Evolutionary conservation across 2,888 invertebrate genomes (phyloP), one percentile per base, ranked within the genome.

Genomic region (Platycnemis pennipes): DNA sequence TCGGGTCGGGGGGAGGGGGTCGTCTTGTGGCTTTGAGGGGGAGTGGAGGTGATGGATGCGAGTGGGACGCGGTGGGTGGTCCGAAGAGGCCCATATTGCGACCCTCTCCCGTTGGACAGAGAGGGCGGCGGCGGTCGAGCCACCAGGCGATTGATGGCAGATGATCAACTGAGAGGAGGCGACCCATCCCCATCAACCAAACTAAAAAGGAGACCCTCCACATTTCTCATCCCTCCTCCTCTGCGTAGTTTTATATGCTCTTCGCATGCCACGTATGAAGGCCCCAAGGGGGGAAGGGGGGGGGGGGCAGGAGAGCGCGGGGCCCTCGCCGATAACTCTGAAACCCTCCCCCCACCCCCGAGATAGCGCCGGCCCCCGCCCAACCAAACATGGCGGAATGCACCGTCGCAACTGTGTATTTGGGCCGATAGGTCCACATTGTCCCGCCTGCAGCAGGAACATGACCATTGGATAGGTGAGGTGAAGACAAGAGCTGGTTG

Each of bases 21-120:
- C 8, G 45, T 11, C n/a, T 19, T 1, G 87, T 42, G 63, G 89
- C 22, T 56, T 89, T 56, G 37, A 16, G 89, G 89, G 31, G 11
- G 56, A 56, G 89, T 22, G 11, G 56, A 37, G 44, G 63, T 91
- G 91, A 91, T 91, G 91, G 91, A 91, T 91, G 91, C 8, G 91
- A 63, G 63, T 11, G 63, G 44, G 63, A 44, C 91, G 44, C 44
- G 91, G 91, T 91, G 91, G 91, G 91, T 91, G 91, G 91, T 91
- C 91, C 91, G 19, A 13, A 19, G 26, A 42, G 53, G 16, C 16
- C 77, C 77, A 77, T 77, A 77, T 77, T 77, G 77, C 77, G 77
- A 77, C 77, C 16, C 49, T 1, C 77, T 7, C 22, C 56, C 77
- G 77, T 13, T 77, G 87, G 44, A 44, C 3, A 8, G 87, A 19